A percentile compares a stretch with the other conserved stretches of the same genome.
These are phyloP conservation scores for Chrysochloris asiatica DNA, from an alignment of 2,113 vertebrate species.

Conservation along the genomic window DNA sequence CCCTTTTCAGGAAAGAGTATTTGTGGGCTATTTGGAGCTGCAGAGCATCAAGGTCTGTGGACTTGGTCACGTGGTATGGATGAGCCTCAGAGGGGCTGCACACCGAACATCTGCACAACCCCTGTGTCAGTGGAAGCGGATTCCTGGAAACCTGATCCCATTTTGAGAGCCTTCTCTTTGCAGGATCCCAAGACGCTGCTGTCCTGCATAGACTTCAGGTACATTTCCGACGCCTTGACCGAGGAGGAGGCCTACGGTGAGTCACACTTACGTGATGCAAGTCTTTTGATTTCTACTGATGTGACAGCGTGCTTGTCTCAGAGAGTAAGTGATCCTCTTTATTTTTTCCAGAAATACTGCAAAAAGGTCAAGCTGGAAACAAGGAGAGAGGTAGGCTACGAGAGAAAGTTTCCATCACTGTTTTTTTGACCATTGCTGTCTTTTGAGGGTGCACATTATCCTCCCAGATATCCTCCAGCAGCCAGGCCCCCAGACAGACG, in stretches of 20 bases:
- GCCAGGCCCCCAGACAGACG: not conserved
- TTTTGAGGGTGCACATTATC: not conserved
- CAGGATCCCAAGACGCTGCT: constrained; percentile 85
- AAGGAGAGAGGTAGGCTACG: constrained; percentile 83
- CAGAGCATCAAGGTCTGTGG: not conserved
- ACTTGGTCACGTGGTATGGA: not conserved
- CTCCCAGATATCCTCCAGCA: not conserved
- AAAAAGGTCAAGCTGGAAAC: constrained; percentile 83
- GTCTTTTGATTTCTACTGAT: too few relatives aligned
- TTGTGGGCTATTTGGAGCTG: not conserved
- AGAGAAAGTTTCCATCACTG: not conserved
- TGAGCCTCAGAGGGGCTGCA: not conserved
- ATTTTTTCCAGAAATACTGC: constrained; percentile 83
- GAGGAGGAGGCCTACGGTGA: constrained; percentile 88
- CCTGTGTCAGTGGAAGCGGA: not conserved
- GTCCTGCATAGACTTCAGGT: constrained; percentile 90
- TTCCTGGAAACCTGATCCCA: not conserved
- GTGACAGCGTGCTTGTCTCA: not conserved
- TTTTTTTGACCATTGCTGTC: not conserved
- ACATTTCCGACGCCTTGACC: constrained; percentile 87
- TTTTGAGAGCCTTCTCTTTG: not conserved
- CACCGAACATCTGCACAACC: not conserved
- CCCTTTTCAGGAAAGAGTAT: not conserved
- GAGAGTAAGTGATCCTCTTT: not conserved
- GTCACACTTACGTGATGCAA: not conserved